Evolutionary conservation across 2,113 vertebrate genomes (phyloP).

Genomic region (Aviceda subcristata): DNA sequence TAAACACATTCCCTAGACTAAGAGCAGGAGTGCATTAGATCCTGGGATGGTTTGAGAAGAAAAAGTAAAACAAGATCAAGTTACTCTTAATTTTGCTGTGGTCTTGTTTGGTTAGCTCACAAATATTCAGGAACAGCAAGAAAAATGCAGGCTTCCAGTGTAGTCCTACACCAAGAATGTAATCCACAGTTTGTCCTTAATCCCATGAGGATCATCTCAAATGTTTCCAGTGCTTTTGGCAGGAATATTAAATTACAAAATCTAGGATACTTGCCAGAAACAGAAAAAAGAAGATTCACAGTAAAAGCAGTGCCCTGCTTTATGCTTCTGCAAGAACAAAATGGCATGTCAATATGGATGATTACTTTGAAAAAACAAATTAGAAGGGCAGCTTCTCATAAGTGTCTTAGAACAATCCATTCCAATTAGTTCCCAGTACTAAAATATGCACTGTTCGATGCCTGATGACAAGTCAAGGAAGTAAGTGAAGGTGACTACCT

Average conservation of each 20-base stretch:
- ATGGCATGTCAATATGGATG: not conserved
- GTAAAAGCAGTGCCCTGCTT: not conserved
- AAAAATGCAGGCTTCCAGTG: not conserved
- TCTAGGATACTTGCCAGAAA: slow-evolving; percentile 24
- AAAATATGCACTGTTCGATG: not conserved
- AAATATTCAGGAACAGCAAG: not conserved
- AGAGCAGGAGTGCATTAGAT: not conserved
- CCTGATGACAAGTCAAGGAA: not conserved
- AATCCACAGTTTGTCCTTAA: slow-evolving; percentile 44
- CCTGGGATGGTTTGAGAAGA: not conserved
- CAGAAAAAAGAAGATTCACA: not conserved
- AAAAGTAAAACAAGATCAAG: not conserved
- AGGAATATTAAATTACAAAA: slow-evolving; percentile 41
- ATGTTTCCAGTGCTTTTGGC: slow-evolving; percentile 47
- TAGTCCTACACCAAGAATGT: not conserved
- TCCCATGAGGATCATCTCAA: slow-evolving; percentile 26
- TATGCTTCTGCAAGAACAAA: not conserved
- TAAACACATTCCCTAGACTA: not conserved
- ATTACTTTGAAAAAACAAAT: not conserved
- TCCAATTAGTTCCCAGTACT: not conserved
- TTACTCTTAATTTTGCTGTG: not conserved
- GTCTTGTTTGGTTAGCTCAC: not conserved
- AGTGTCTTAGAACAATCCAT: not conserved
- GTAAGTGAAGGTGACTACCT: not conserved
- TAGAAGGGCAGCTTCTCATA: not conserved